Base-by-base conservation (phyloP, 2,888 invertebrate genomes). In the Cephonodes hylas region DNA sequence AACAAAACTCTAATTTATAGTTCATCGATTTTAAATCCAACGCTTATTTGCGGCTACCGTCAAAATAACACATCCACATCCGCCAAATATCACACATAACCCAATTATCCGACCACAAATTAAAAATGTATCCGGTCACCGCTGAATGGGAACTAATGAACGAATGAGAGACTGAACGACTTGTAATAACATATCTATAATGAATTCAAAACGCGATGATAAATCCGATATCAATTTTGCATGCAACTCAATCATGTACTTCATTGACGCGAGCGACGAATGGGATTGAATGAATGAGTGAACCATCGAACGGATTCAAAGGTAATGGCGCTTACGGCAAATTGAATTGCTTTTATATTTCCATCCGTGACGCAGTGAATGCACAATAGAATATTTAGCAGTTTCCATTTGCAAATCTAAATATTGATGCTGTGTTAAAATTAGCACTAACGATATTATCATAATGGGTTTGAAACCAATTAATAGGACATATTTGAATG, bases 141-240 rank as follows among this genome's bases (percentile, higher is more conserved):
- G n/a, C 13, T 38, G 38, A 38, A 38, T 38, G 38, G n/a, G 38
- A 38, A 38, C 38, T 20, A 44, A 44, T 44, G 44, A 44, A 20
- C 20, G 44, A 44, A 44, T 20, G 45, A 22, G 45, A 13, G 22
- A 45, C 20, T 23, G 45, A 45, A 45, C 10, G 45, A 20, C 13
- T 45, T 38, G 38, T 38, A 38, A 38, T 38, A n/a, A 38, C 38
- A n/a, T 38, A 38, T 31, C 31, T 15, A 53, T 53, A 46, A 46
- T 44, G 44, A 46, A 22, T 53, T 53, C 18, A 53, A 53, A 48
- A 48, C 15, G 18, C 48, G 5, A 15, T 15, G 18, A 53, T 53
- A 27, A 53, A 53, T 18, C 53, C 18, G 10, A 53, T 31, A 31
- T 48, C 15, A 27, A 48, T 38, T 63, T 42, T 59, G 53, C 53